Base-by-base conservation (phyloP, 2,797 vertebrate genomes). In the Nyctibius grandis region DNA sequence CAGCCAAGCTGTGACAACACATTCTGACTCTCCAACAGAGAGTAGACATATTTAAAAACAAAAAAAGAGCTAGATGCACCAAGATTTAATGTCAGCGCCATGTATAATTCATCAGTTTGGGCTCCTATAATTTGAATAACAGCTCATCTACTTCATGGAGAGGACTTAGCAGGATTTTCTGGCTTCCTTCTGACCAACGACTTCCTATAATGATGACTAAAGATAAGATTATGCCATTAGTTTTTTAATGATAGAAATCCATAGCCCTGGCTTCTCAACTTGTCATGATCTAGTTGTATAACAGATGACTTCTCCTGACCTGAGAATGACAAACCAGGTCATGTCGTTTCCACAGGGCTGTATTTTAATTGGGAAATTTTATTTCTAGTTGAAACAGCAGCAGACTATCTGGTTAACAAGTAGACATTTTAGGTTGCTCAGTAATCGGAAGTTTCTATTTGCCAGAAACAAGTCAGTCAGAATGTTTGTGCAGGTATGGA, bases 11-110 rank as follows among this genome's bases (percentile, higher is more conserved):
- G 97, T 97, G 97, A 98, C 97, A 98, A 97, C 97, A 97, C 95
- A 96, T 97, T 94, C 89, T 98, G 97, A 95, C 96, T 97, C 87
- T 98, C 96, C 97, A 97, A 97, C 94, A 97, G 98, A 98, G 96
- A 96, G 95, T 91, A 98, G 94, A 96, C 85, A 91, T 97, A 93
- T 97, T 97, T 97, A 94, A 97, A 97, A 97, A 91, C n/a, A 54
- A 87, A 85, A 96, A 94, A 91, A 92, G 94, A 94, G 61, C 44
- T 91, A 84, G 60, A 91, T 88, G 15, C 85, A 94, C 63, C 79
- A 77, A 89, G 76, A 86, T 87, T 95, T 95, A 93, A 53, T 96
- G 93, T 98, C 97, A 98, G 88, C 6, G 59, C 91, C 95, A 93
- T 91, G 90, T 96, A 85, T 81, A 96, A 95, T 96, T 97, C 84